Evolutionary conservation across 2,797 vertebrate genomes (phyloP), one percentile per base, ranked within the genome.

Genomic region (Picus viridis): DNA sequence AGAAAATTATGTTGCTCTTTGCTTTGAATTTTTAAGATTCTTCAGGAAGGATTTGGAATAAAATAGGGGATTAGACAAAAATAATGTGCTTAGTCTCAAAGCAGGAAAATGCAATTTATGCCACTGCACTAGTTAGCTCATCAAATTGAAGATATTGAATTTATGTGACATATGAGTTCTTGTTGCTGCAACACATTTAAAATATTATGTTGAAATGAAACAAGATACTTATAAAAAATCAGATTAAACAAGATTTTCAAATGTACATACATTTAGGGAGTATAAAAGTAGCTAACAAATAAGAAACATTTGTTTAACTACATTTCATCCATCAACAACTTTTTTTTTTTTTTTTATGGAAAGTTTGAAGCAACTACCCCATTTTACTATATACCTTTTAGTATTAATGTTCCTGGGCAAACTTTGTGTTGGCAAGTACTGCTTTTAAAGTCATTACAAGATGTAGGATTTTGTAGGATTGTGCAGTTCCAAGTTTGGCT

Each of bases 61-160:
- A 96, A 93, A 94, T 34, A 83, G 53, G 76, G 82, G 86, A 90
- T 93, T 93, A 96, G 84, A 84, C 59, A 94, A 93, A 96, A 88
- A 71, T 85, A 90, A 95, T 45, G 36, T 92, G 61, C 57, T 95
- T 94, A 83, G 64, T 74, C 83, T 92, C 59, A 83, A 73, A 95
- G 78, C 59, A 89, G 74, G 64, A 92, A 93, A 95, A 90, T 83
- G 71, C 39, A 94, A 73, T 93, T 96, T 94, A 92, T 90, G 51
- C 75, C 49, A 32, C 67, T 59, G 84, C 30, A 54, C 41, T 92
- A 76, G 78, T 94, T 95, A 92, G 88, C 62, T 88, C 83, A 76
- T 95, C 81, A 90, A 85, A 84, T n/a, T 49, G 49, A 90, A 87
- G 74, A 86, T 81, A 74, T 18, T 95, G 84, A 93, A 85, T 96